Evolutionary conservation across 2,113 vertebrate genomes (phyloP).

Genomic region (Hydrochoerus hydrochaeris): DNA sequence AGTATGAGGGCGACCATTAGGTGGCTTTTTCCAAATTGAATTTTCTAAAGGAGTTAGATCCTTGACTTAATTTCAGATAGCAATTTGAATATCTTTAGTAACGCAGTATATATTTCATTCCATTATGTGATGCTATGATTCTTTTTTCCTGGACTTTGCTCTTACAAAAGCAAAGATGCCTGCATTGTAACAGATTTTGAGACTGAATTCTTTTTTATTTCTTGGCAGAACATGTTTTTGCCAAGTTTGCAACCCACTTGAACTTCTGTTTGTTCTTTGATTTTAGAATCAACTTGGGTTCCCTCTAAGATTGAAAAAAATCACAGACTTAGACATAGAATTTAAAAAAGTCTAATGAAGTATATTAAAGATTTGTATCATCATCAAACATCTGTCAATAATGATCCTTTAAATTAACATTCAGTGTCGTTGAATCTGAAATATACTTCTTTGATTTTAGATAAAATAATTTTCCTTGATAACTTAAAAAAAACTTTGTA

Average conservation of each 20-base stretch:
- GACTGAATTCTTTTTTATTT: conserved; percentile 57
- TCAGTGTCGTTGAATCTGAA: background rate
- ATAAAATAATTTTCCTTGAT: conserved; percentile 42
- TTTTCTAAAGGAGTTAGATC: background rate
- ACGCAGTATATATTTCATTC: background rate
- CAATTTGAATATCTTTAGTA: background rate
- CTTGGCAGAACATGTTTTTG: conserved; percentile 78
- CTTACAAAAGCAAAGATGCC: conserved; percentile 63
- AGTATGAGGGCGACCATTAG: background rate
- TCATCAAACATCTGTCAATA: background rate
- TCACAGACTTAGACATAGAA: conserved; percentile 29
- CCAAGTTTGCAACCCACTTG: conserved; percentile 83
- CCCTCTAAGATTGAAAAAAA: conserved; percentile 63
- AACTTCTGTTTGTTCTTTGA: conserved; percentile 83
- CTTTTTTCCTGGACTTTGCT: conserved; percentile 62
- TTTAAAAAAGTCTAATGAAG: conserved; percentile 26
- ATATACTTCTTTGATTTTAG: background rate
- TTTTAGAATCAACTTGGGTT: conserved; percentile 74
- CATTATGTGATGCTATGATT: background rate
- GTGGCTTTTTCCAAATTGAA: background rate
- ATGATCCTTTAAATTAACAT: conserved; percentile 6
- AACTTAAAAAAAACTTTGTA: conserved; percentile 5
- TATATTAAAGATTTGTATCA: conserved; percentile 35
- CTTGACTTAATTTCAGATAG: conserved; percentile 39
- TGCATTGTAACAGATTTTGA: conserved; percentile 73